Evolutionary conservation across 2,888 invertebrate genomes (phyloP).

Genomic region (Lepidonotus clava): DNA sequence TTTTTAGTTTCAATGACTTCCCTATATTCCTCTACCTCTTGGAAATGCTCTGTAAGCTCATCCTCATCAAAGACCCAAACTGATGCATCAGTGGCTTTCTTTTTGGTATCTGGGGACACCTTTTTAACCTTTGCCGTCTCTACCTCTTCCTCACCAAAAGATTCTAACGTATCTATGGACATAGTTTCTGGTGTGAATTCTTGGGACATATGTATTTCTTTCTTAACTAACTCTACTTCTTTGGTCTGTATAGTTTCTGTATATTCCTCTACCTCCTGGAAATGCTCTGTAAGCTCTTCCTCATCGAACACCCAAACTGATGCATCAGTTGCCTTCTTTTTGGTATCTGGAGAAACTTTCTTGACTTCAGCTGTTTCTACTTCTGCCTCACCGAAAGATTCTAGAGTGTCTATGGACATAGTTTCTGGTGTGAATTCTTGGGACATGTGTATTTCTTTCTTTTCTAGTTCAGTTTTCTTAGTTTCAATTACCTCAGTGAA

Average conservation of each 20-base stretch:
- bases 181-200: background rate
- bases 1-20: background rate
- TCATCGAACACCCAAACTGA: background rate
- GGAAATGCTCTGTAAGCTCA: background rate
- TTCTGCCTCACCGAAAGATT: background rate
- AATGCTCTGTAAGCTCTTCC: constrained; percentile 36
- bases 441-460: background rate
- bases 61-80: constrained; percentile 1
- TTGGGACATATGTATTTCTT: background rate
- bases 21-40: background rate
- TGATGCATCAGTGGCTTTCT: background rate
- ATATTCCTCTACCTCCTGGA: constrained; percentile 21
- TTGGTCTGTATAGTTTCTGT: background rate
- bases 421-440: background rate
- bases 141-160: background rate
- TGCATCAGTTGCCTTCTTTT: constrained; percentile 11
- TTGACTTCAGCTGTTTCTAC: constrained; percentile 2
- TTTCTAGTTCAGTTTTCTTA: background rate
- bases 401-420: background rate
- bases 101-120: background rate
- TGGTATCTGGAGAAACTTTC: background rate
- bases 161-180: background rate
- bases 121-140: background rate
- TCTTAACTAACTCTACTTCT: background rate
- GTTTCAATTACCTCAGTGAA: background rate